These are phyloP conservation scores for Diplazon laetatorius DNA, from an alignment of 2,888 invertebrate species.

Conservation along the genomic window DNA sequence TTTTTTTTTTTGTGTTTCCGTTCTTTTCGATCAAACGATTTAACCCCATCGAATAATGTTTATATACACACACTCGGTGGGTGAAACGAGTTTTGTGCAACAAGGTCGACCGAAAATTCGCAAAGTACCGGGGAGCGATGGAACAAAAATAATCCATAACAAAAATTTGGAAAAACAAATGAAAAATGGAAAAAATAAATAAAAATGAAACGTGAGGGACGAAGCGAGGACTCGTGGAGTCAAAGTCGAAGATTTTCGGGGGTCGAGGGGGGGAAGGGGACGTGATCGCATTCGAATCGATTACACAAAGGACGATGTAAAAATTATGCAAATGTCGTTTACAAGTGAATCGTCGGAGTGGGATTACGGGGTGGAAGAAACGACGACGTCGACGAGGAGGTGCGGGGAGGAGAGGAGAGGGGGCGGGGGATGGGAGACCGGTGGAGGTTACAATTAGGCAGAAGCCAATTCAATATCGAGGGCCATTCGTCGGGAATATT, in stretches of 20 bases:
- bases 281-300: slow-evolving; percentile 74
- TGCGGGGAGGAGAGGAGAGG: slow-evolving; percentile 36
- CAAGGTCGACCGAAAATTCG: no score
- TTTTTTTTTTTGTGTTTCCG: slow-evolving; percentile 14
- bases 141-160: no score
- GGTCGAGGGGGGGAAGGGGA: slow-evolving; percentile 16
- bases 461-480: slow-evolving; percentile 82
- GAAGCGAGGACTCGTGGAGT: slow-evolving; percentile 36
- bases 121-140: no score
- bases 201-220: slow-evolving; percentile 37
- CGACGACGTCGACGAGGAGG: no score
- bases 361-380: slow-evolving; percentile 27
- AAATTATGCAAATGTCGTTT: slow-evolving; percentile 82
- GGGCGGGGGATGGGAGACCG: slow-evolving; percentile 49
- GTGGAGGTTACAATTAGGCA: slow-evolving; percentile 81
- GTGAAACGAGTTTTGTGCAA: no score
- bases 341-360: slow-evolving; percentile 75
- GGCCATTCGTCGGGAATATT: slow-evolving; percentile 80
- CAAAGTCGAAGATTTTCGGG: no score
- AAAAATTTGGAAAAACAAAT: no score
- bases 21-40: slow-evolving; percentile 41
- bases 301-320: slow-evolving; percentile 78
- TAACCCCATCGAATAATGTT: background rate
- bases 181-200: background rate
- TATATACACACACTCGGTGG: slow-evolving; percentile 1